Conservation (phyloP, 1,140 invertebrate genomes). For the Pseudoatta argentina region DNA sequence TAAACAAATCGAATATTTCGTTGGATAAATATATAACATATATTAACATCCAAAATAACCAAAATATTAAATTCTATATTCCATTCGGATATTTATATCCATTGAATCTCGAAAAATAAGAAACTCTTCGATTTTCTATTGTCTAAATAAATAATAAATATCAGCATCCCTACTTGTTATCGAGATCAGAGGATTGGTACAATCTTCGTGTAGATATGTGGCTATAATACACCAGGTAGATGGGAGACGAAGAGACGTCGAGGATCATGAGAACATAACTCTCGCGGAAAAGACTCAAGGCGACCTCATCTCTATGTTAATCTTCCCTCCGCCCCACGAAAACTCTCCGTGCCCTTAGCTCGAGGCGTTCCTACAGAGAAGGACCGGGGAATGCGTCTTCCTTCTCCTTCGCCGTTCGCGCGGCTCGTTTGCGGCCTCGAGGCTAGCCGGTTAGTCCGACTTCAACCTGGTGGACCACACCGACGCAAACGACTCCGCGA, state of each 20-base stretch:
- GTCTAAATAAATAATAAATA: no score
- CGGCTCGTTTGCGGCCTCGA: conserved; percentile 53
- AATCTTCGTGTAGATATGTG: not conserved
- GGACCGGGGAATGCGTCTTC: not conserved
- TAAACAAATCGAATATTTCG: not conserved
- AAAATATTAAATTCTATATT: not conserved
- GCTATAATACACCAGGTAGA: conserved; percentile 16
- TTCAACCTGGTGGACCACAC: conserved; percentile 70
- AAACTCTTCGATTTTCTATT: not conserved
- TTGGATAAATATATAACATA: not conserved
- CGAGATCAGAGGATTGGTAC: not conserved
- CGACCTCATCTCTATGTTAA: conserved; percentile 79
- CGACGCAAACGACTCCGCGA: conserved; percentile 2
- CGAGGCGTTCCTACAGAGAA: not conserved
- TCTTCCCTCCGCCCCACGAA: conserved; percentile 62
- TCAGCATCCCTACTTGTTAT: not conserved
- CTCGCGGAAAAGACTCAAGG: conserved; percentile 71
- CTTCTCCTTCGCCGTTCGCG: conserved; percentile 19
- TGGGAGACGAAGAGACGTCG: conserved; percentile 16
- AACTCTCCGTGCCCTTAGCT: conserved; percentile 1
- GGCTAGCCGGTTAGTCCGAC: conserved; percentile 61
- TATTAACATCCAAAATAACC: not conserved
- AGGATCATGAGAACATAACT: conserved; percentile 72
- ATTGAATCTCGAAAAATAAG: not conserved
- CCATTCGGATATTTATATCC: no score